Base-by-base conservation (phyloP, 1,140 invertebrate genomes). In the Helicoverpa armigera region DNA sequence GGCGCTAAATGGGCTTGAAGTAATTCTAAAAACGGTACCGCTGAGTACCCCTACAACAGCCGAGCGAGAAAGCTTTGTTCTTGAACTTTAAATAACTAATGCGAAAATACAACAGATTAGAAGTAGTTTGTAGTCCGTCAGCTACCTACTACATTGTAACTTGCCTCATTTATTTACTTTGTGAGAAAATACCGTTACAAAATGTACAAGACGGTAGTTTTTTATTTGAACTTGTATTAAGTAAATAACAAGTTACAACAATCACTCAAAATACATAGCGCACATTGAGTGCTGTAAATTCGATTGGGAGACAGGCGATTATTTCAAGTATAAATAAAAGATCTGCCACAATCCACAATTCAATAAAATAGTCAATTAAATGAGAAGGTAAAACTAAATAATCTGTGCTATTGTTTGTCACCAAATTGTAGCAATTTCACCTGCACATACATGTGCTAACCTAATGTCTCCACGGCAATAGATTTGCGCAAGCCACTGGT, bases 401-500 rank as follows among this genome's bases (percentile, higher is more conserved):
- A 23, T 2, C 23, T 3, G 18, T 58, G 56, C 56, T 23, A 4
- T 18, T 11, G 18, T n/a, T 5, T 1, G 16, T 58, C 10, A 18
- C 56, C 53, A 54, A 14, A 54, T n/a, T 4, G n/a, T n/a, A 54
- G 13, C 53, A 54, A 58, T 18, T 10, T 58, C 35, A 48, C 31
- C n/a, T n/a, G 48, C 18, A 48, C 63, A 43, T 13, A 48, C n/a
- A 23, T 14, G 50, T 50, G 11, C 2, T 35, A n/a, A 13, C 23
- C n/a, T 67, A 67, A 79, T 77, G 43, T 81, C 74, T 80, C 79
- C 65, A 74, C 63, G 73, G 79, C 50, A 72, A 76, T 72, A 54
- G 61, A 80, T 83, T 78, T 79, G 58, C 72, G 43, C 81, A 65
- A 80, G 23, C 75, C 86, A 85, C 50, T 83, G 85, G 79, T 51